Evolutionary conservation across 2,888 invertebrate species (phyloP).

Genomic region (Hydrotaea diabolus): DNA sequence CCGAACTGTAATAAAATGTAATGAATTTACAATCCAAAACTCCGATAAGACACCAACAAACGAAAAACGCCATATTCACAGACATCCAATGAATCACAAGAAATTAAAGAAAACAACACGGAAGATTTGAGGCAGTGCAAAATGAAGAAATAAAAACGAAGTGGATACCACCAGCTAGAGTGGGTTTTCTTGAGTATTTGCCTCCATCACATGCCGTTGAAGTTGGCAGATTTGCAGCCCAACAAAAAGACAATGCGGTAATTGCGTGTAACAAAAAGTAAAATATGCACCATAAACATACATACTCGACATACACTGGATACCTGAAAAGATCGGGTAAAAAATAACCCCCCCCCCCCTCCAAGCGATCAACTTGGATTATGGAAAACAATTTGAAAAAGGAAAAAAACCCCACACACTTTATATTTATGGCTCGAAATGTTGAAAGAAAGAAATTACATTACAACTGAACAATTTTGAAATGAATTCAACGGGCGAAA

Average conservation of each 20-base stretch:
- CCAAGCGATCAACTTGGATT: too few species aligned
- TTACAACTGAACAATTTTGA: neutral
- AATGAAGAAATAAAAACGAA: constrained; percentile 9
- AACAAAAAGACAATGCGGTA: constrained; percentile 59
- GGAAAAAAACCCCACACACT: neutral
- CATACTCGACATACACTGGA: neutral
- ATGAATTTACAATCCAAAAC: neutral
- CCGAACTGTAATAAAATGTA: neutral
- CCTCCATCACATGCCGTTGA: constrained; percentile 4
- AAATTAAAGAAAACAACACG: constrained; percentile 39
- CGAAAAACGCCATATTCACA: neutral
- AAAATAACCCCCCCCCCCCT: too few species aligned
- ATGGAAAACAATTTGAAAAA: too few species aligned
- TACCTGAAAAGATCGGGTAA: too few species aligned
- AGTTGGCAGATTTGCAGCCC: too few species aligned
- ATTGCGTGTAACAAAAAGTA: constrained; percentile 58
- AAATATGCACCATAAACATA: neutral
- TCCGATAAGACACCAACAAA: neutral
- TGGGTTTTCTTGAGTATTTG: constrained; percentile 22
- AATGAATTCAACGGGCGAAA: neutral
- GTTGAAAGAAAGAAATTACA: neutral
- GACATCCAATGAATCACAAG: constrained; percentile 12
- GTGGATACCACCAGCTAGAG: neutral
- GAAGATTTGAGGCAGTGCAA: constrained; percentile 24
- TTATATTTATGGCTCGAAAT: neutral